Percentiles rank a stretch among this genome's conserved stretches.
These are phyloP conservation scores for Bubo blakistoni DNA, from an alignment of 2,113 vertebrate genomes.

Conservation along the genomic window DNA sequence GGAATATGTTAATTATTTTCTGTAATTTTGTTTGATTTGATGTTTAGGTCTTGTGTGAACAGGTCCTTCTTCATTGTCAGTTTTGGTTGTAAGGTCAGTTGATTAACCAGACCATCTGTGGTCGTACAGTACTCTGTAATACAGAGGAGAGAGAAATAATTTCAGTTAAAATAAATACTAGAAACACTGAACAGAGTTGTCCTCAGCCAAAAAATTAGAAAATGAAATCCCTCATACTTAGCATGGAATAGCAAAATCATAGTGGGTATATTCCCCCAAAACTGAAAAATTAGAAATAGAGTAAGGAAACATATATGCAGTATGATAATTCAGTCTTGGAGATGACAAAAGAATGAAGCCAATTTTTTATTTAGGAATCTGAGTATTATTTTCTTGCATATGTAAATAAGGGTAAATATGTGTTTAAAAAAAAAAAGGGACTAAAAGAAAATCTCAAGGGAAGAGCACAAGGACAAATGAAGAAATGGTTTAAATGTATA, in stretches of 20 bases:
- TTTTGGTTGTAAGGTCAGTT: not conserved
- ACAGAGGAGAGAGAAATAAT: not conserved
- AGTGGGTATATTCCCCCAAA: not conserved
- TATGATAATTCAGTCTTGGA: not conserved
- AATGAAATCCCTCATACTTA: not conserved
- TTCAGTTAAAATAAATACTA: not conserved
- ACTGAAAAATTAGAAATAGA: not conserved
- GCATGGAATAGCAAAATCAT: not conserved
- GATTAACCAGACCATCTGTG: not conserved
- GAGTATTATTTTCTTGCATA: not conserved
- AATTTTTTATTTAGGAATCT: not conserved
- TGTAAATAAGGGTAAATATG: not conserved
- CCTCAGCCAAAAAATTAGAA: not conserved
- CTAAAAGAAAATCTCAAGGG: not conserved
- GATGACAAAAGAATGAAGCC: not conserved
- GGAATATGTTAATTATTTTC: not conserved
- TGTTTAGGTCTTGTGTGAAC: not conserved
- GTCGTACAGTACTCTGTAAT: not conserved
- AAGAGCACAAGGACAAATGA: not conserved
- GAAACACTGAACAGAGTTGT: not conserved
- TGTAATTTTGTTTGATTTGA: not conserved
- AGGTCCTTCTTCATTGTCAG: not conserved
- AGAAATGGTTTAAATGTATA: not conserved
- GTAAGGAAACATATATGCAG: not conserved
- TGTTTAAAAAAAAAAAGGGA: not conserved